Evolutionary conservation across 2,113 vertebrate species (phyloP).

Genomic region (Bombycilla garrulus): DNA sequence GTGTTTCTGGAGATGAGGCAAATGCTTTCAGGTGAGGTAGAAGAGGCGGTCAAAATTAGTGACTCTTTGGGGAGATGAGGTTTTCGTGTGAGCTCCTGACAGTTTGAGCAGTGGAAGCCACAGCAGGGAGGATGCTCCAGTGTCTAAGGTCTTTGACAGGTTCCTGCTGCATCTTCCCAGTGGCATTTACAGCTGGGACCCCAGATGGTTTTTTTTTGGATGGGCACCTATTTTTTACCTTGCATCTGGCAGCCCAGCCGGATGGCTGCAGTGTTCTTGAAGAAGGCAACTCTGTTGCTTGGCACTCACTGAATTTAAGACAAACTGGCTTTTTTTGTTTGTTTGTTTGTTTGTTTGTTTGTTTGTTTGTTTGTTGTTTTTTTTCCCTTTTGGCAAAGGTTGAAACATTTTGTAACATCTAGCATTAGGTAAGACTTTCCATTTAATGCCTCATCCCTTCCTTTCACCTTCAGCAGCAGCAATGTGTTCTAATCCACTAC

Average conservation of each 20-base stretch:
- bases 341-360: too few species aligned
- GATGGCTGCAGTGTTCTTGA: neutral
- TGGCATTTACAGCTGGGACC: neutral
- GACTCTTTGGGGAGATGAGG: neutral
- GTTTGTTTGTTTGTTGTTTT: neutral
- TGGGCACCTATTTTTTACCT: neutral
- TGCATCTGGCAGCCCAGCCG: neutral
- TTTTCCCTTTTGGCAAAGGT: neutral
- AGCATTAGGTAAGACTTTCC: neutral
- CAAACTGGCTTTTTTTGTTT: neutral
- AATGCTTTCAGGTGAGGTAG: neutral
- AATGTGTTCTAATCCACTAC: neutral
- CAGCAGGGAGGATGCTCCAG: fast-evolving
- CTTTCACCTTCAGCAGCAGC: conserved; percentile 36
- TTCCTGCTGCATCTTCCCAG: neutral
- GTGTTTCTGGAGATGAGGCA: neutral
- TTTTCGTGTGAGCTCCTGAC: neutral
- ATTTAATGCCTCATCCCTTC: conserved; percentile 26
- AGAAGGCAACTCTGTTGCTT: neutral
- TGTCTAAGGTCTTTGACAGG: neutral
- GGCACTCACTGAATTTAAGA: neutral
- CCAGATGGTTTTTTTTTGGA: neutral
- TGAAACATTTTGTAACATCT: neutral
- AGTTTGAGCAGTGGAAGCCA: neutral
- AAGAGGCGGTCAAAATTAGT: neutral